Evolutionary conservation across 2,113 vertebrate genomes (phyloP).

Genomic region (Tursiops truncatus): DNA sequence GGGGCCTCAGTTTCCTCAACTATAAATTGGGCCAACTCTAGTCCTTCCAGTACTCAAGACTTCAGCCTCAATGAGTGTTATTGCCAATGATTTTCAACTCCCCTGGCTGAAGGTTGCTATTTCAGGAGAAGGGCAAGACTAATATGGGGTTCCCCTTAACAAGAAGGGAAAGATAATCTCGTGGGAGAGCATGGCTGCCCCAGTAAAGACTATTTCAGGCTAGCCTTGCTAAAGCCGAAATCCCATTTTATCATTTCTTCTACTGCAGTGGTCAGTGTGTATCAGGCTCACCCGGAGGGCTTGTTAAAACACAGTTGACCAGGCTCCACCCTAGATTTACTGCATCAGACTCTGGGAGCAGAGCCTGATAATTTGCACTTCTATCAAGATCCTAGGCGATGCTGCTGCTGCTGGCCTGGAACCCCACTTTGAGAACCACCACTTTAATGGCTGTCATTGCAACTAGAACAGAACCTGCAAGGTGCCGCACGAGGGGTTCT

Average conservation of each 20-base stretch:
- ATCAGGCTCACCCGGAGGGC: neutral
- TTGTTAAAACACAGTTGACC: neutral
- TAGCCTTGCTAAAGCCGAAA: neutral
- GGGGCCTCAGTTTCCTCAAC: neutral
- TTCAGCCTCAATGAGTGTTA: neutral
- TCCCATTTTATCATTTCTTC: neutral
- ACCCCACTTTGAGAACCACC: neutral
- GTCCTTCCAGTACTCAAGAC: neutral
- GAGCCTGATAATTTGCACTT: neutral
- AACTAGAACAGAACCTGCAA: neutral
- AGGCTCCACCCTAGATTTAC: neutral
- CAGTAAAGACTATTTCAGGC: neutral
- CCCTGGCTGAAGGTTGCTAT: neutral
- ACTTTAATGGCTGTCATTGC: neutral
- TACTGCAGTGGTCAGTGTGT: too few relatives aligned
- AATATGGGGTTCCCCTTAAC: neutral
- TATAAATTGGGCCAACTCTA: neutral
- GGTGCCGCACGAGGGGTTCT: neutral
- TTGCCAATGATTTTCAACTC: neutral
- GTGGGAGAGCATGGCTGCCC: neutral
- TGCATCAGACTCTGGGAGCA: neutral
- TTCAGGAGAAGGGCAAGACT: neutral
- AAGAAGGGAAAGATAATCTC: neutral
- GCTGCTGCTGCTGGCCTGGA: neutral
- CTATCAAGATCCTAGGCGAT: neutral